Conservation (phyloP, 2,797 vertebrate genomes). For the Schizopygopsis malacanthus region DNA sequence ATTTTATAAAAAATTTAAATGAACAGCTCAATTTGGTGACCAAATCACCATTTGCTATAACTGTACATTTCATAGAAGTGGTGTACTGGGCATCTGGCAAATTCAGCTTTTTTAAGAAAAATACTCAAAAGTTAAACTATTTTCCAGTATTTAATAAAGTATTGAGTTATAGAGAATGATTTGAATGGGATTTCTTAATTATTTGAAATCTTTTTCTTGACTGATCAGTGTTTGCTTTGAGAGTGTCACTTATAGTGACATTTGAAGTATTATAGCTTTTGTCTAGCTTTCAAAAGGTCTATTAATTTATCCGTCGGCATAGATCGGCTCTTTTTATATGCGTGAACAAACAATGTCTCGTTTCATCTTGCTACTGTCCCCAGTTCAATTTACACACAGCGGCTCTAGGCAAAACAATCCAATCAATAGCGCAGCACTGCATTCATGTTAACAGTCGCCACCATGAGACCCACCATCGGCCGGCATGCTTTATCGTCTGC, state of each 20-base stretch:
- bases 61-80: neutral
- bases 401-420: conserved; percentile 43
- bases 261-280: neutral
- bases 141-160: neutral
- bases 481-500: conserved; percentile 55
- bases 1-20: neutral
- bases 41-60: neutral
- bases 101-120: neutral
- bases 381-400: conserved; percentile 38
- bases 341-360: conserved; percentile 7
- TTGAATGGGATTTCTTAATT: neutral
- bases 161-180: neutral
- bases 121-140: neutral
- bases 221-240: neutral
- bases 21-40: neutral
- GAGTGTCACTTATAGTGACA: neutral
- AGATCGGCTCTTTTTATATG: neutral
- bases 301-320: neutral
- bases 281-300: neutral
- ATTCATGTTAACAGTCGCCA: conserved; percentile 49
- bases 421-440: conserved; percentile 46
- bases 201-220: neutral
- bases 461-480: conserved; percentile 42
- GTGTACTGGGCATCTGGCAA: neutral
- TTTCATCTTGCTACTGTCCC: neutral